phyloP scores from a whole-genome alignment of 2,113 vertebrate genomes.

The Megatriorchis doriae region DNA sequence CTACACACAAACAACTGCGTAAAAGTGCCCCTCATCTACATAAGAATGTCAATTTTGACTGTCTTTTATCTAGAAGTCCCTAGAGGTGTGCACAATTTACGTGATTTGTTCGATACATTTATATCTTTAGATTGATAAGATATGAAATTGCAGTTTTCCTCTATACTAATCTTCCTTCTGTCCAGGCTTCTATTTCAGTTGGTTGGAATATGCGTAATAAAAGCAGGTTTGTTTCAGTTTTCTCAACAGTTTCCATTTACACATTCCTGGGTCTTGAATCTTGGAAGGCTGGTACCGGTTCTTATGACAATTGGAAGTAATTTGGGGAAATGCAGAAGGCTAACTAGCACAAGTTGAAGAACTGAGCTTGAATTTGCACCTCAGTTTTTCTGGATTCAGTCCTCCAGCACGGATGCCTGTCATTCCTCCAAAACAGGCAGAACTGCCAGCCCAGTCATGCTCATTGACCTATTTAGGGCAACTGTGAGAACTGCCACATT shows the following conservation, averaged over 20 bases:
- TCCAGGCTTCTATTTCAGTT: neutral
- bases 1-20: neutral
- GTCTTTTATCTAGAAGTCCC: neutral
- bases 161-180: neutral
- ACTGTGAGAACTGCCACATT: neutral
- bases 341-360: neutral
- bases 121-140: neutral
- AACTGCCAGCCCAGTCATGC: neutral
- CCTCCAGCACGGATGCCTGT: neutral
- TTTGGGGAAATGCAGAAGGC: neutral
- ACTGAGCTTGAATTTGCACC: neutral
- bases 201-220: neutral
- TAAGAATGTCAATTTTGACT: neutral
- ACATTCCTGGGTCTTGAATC: neutral
- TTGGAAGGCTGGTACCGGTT: neutral
- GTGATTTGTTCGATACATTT: neutral
- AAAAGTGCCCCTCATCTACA: neutral
- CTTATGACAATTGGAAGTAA: neutral
- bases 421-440: neutral
- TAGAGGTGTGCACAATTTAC: neutral
- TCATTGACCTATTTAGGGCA: slow-evolving; percentile 24
- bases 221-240: neutral
- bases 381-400: neutral
- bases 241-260: neutral
- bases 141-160: neutral